Evolutionary conservation across 2,797 vertebrate species (phyloP), one percentile per base, ranked within the genome.

Genomic region (Antrozous pallidus): DNA sequence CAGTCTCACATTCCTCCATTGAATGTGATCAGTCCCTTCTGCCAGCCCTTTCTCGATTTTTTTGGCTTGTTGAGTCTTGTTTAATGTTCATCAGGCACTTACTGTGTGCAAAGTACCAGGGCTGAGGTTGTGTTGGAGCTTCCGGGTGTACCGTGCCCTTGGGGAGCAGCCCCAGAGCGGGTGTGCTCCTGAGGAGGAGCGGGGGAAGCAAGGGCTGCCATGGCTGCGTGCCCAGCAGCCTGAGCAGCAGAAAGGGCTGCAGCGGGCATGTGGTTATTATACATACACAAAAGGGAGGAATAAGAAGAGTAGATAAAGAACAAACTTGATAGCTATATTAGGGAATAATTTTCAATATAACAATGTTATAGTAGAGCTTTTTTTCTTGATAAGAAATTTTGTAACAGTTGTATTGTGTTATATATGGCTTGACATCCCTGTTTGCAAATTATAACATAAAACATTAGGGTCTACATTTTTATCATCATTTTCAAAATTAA

Each of bases 401-500:
- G 22, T 54, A 61, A 40, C 26, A 49, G 1, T 65, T 54, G 22
- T 90, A 33, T 95, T 75, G 31, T 90, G 40, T 91, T 75, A 58
- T 80, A 6, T 54, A 56, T 85, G 42, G 13, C 73, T 92, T 85
- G 13, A 45, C 45, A 26, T 78, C 10, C 13, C 28, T 91, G 33
- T 77, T 94, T 90, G 61, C 81, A 28, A 81, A 49, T 26, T 42
- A 67, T 81, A 82, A 58, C 51, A 65, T 45, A 45, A 82, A 88
- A 80, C 26, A 81, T 89, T 71, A 58, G 69, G 33, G 7, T 26
- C 56, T 93, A 40, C 8, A 20, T 56, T 88, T 88, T 91, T 79
- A 40, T 86, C 47, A 65, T 85, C 36, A 82, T 69, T 79, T 75
- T 74, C 73, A 91, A 94, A 61, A 54, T 70, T 7, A 92, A 90